A percentile compares a stretch with the other conserved stretches of the same genome.
phyloP scores from a whole-genome alignment of 2,888 invertebrate species.

The Halocaridina rubra region DNA sequence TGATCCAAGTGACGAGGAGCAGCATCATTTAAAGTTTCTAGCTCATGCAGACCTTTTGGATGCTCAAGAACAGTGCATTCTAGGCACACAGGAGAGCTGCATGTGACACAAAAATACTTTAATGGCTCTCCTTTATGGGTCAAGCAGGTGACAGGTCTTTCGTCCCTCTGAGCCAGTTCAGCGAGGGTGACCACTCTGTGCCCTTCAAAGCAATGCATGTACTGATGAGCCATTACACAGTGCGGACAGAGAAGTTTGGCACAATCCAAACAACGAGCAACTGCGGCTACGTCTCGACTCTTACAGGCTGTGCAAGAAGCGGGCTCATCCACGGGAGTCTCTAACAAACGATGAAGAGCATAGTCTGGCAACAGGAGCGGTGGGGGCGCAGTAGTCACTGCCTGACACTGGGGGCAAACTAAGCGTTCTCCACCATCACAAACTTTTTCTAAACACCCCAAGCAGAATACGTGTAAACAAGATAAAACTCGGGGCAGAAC shows the following conservation, averaged over 20 bases:
- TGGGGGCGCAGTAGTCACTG: slow-evolving; percentile 71
- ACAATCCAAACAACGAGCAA: slow-evolving; percentile 96
- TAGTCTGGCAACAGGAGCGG: slow-evolving; percentile 76
- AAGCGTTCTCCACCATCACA: slow-evolving; percentile 79
- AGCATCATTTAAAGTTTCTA: slow-evolving; percentile 86
- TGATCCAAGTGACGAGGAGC: slow-evolving; percentile 73
- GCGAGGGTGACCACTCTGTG: slow-evolving; percentile 82
- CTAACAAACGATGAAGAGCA: slow-evolving; percentile 71
- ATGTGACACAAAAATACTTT: slow-evolving; percentile 94
- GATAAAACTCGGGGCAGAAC: slow-evolving; percentile 81
- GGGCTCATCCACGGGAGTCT: slow-evolving; percentile 67
- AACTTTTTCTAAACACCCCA: slow-evolving; percentile 76
- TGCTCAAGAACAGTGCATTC: slow-evolving; percentile 94
- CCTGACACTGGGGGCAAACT: slow-evolving; percentile 77
- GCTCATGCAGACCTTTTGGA: slow-evolving; percentile 81
- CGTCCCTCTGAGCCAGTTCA: slow-evolving; percentile 70
- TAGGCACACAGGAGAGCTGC: slow-evolving; percentile 92
- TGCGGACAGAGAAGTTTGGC: slow-evolving; percentile 95
- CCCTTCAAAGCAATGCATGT: slow-evolving; percentile 97
- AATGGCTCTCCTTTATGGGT: slow-evolving; percentile 91
- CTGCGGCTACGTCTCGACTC: slow-evolving; percentile 92
- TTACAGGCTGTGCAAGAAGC: slow-evolving; percentile 92
- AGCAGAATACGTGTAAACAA: slow-evolving; percentile 88
- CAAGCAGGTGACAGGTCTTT: slow-evolving; percentile 80
- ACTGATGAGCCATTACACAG: slow-evolving; percentile 97